phyloP scores from a whole-genome alignment of 2,797 vertebrate genomes.

The Lagorchestes hirsutus region DNA sequence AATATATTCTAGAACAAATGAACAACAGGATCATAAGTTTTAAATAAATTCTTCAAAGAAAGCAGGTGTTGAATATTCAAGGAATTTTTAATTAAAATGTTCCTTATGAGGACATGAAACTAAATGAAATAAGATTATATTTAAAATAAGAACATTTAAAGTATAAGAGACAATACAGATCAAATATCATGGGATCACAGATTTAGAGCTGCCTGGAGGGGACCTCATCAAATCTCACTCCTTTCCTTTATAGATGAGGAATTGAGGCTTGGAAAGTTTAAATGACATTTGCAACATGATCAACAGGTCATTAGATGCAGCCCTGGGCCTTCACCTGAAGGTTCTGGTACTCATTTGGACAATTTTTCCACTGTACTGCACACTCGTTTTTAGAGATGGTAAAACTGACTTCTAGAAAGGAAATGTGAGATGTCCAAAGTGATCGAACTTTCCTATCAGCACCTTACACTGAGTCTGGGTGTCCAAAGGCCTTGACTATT shows the following conservation, averaged over 20 bases:
- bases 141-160: not conserved
- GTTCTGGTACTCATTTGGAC: not conserved
- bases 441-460: not conserved
- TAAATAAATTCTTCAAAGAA: not conserved
- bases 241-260: not conserved
- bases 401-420: not conserved
- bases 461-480: not conserved
- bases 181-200: not conserved
- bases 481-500: not conserved
- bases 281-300: not conserved
- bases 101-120: not conserved
- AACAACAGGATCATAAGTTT: not conserved
- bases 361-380: not conserved
- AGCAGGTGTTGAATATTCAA: slow-evolving; percentile 6
- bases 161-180: not conserved
- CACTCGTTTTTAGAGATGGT: not conserved
- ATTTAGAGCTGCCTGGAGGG: not conserved
- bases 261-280: not conserved
- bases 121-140: not conserved
- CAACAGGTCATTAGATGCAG: not conserved
- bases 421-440: not conserved
- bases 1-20: slow-evolving; percentile 15
- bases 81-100: not conserved
- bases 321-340: not conserved
- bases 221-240: not conserved